phyloP scores from a whole-genome alignment of 2,888 invertebrate genomes.

The Spilarctia lutea region DNA sequence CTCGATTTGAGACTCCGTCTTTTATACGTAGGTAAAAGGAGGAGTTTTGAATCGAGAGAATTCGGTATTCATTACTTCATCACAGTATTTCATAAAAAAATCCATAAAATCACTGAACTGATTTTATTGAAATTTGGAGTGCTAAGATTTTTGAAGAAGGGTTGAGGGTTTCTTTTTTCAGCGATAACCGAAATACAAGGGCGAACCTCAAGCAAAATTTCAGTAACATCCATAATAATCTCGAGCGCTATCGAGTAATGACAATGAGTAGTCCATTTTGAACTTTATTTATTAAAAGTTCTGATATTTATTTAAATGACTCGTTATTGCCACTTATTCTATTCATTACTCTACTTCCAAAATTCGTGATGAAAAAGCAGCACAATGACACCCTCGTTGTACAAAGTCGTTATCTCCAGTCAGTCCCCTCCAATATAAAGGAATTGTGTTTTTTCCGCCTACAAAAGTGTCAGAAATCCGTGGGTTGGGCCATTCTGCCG shows the following conservation, averaged over 20 bases:
- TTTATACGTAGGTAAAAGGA: too few species aligned
- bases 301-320: background rate
- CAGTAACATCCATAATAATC: background rate
- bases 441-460: background rate
- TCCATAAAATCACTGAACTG: too few species aligned
- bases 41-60: too few species aligned
- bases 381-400: background rate
- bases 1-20: too few species aligned
- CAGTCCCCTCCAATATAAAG: background rate
- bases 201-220: background rate
- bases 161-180: too few species aligned
- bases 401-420: background rate
- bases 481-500: background rate
- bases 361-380: background rate
- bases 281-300: background rate
- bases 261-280: background rate
- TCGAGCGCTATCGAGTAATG: background rate
- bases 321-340: background rate
- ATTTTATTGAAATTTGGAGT: too few species aligned
- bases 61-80: too few species aligned
- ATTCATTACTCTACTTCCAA: background rate
- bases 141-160: too few species aligned
- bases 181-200: too few species aligned
- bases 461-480: background rate
- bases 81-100: too few species aligned